Conservation (phyloP, 2,797 vertebrate genomes). For the Crocidura indochinensis region DNA sequence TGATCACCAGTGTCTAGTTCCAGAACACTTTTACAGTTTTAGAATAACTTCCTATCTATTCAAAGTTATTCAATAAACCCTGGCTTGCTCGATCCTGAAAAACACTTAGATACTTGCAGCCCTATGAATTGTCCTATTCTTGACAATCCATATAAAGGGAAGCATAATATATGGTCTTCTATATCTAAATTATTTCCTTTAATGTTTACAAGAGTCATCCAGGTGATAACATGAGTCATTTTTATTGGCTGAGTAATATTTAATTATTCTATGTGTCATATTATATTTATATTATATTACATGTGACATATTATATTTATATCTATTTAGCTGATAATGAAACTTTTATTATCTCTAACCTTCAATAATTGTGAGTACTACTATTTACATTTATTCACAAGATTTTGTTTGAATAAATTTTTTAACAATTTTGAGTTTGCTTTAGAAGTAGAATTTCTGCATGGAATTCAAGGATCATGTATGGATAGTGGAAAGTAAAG, state of each 20-base stretch:
- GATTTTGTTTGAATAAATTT: neutral
- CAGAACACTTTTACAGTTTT: constrained; percentile 17
- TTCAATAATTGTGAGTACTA: neutral
- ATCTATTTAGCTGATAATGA: neutral
- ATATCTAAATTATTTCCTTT: neutral
- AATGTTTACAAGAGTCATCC: neutral
- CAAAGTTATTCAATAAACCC: neutral
- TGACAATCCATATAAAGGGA: neutral
- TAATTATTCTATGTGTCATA: neutral
- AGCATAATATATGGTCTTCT: neutral
- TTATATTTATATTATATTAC: too few relatives aligned
- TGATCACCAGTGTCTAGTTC: constrained; percentile 16
- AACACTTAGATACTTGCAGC: neutral
- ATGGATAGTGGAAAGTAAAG: too few relatives aligned
- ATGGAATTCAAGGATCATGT: too few relatives aligned
- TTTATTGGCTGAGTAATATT: neutral
- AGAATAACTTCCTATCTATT: neutral
- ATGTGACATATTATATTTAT: too few relatives aligned
- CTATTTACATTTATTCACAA: constrained; percentile 1
- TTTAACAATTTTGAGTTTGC: neutral
- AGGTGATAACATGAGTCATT: neutral
- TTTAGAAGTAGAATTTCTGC: neutral
- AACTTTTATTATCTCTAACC: neutral
- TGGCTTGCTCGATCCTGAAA: neutral
- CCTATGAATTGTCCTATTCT: neutral